Evolutionary conservation across 2,888 invertebrate genomes (phyloP), one percentile per base, ranked within the genome.

Genomic region (Catocala fraxini): DNA sequence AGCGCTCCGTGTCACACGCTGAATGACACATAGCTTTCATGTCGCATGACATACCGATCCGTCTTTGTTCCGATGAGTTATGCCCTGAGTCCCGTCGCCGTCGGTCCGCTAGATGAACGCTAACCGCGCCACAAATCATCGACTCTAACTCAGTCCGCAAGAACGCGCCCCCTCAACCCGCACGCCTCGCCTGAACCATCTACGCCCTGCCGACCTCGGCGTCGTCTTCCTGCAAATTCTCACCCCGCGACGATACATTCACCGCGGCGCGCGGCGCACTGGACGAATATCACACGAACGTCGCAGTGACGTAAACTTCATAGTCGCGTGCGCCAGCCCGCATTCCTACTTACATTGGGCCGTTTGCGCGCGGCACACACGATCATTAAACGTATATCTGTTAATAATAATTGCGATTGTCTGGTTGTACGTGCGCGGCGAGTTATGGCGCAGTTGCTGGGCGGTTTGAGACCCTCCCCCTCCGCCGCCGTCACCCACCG

Each of bases 361-460:
- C 80, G 81, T 77, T 80, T 77, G 80, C 70, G 68, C 65, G 64
- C 84, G 81, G 85, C 86, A 88, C 87, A 88, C 86, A 87, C 89
- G 87, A 88, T 90, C 90, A 90, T 91, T 90, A 91, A 90, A 89
- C 88, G 87, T 90, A 89, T 89, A 89, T 90, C 89, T 89, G 91
- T 90, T 92, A 91, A 92, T 92, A 91, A 91, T 91, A 91, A 92
- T 92, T 92, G 86, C 89, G 90, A 91, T 92, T 92, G 92, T 91
- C 91, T 91, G 90, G 87, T 83, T 83, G 89, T 90, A 89, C 88
- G 89, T 91, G 91, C 89, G 89, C 90, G 85, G 81, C 87, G 87
- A 91, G 89, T 89, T 89, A 88, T 89, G 87, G 90, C 91, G 91
- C 91, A 89, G 91, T 92, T 90, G 90, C 88, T 82, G 83, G 84